Percentiles rank a stretch among this genome's conserved stretches.
phyloP scores from a whole-genome alignment of 2,888 invertebrate genomes.

The Fissipunctia ypsillon region DNA sequence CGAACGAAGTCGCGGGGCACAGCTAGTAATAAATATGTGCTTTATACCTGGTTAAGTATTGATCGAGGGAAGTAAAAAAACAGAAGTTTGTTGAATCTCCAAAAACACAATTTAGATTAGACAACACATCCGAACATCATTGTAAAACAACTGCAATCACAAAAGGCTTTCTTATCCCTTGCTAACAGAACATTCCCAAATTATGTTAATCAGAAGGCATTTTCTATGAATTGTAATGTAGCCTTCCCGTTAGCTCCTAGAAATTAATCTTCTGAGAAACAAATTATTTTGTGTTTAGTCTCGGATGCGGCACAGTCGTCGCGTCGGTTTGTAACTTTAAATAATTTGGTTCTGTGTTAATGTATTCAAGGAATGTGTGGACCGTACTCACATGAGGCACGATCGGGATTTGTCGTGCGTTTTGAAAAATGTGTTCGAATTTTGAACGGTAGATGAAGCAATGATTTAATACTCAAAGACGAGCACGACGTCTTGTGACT shows the following conservation, averaged over 20 bases:
- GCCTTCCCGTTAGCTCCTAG: constrained; percentile 24
- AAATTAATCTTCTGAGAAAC: constrained; percentile 53
- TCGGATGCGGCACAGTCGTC: constrained; percentile 28
- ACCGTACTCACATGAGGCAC: background rate
- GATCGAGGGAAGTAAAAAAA: background rate
- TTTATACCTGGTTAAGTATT: background rate
- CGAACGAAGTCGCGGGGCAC: too few relatives aligned
- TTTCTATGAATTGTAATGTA: constrained; percentile 33
- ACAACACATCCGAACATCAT: background rate
- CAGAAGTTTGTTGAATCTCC: background rate
- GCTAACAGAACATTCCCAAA: background rate
- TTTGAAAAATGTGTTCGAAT: constrained; percentile 31
- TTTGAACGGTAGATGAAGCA: constrained; percentile 2
- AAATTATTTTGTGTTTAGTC: constrained; percentile 38
- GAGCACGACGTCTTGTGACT: background rate
- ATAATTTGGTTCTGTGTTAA: constrained; percentile 56
- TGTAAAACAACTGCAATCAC: too few relatives aligned
- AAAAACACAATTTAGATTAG: background rate
- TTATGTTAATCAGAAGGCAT: constrained; percentile 30
- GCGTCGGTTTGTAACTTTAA: constrained; percentile 35
- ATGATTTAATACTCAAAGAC: background rate
- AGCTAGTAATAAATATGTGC: too few relatives aligned
- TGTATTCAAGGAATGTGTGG: constrained; percentile 60
- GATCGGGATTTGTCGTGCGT: background rate
- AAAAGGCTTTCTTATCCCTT: background rate